A percentile compares a stretch with the other conserved stretches of the same genome.
Conservation (phyloP, 2,797 vertebrate species). For the Sebastiscus tertius region DNA sequence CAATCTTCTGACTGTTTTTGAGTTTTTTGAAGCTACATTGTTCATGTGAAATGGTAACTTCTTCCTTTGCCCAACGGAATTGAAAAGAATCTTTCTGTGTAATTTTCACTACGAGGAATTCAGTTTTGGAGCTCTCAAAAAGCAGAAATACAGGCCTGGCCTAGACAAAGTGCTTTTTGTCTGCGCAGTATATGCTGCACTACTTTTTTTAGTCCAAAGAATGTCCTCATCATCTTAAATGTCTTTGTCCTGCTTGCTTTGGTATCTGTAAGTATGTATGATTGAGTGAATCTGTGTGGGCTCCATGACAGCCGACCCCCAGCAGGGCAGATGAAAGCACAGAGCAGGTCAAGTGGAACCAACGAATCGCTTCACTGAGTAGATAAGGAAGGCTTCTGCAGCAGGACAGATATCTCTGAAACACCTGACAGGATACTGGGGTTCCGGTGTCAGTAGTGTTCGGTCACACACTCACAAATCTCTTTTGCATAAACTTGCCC, state of each 20-base stretch:
- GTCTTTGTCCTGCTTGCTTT: background rate
- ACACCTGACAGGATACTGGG: slow-evolving; percentile 58
- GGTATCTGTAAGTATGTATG: slow-evolving; percentile 40
- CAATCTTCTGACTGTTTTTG: background rate
- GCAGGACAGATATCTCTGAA: slow-evolving; percentile 18
- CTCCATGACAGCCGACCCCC: slow-evolving; percentile 13
- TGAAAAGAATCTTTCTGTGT: background rate
- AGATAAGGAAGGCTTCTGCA: slow-evolving; percentile 55
- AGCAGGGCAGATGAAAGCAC: slow-evolving; percentile 44
- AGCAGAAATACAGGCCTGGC: background rate
- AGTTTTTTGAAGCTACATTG: background rate
- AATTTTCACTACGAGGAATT: background rate
- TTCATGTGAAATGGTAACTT: background rate
- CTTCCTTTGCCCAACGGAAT: background rate
- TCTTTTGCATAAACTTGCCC: background rate
- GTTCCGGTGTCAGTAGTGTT: slow-evolving; percentile 14
- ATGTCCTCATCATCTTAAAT: background rate
- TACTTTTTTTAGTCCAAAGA: slow-evolving; percentile 9
- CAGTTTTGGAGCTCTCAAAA: background rate
- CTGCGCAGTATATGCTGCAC: background rate
- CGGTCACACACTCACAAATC: background rate
- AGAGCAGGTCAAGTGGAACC: slow-evolving; percentile 60
- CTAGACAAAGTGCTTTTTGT: background rate
- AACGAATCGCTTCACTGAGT: slow-evolving; percentile 22
- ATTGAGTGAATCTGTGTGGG: slow-evolving; percentile 23